Conservation (phyloP, 1,140 invertebrate species). For the Halictus rubicundus region DNA sequence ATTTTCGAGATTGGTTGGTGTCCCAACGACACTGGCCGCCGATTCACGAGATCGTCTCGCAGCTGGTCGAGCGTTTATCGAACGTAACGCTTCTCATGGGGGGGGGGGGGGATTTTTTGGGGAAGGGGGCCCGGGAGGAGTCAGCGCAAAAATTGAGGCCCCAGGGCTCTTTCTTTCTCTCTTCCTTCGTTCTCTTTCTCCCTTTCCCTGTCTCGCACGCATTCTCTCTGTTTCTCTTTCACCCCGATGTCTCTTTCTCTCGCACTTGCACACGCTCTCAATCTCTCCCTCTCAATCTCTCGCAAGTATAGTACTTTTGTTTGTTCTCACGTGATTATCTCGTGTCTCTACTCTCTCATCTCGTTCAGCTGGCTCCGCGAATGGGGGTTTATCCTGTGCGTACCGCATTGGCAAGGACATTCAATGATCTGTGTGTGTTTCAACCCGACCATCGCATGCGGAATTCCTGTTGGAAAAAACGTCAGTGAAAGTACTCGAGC, state of each 20-base stretch:
- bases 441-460: constrained; percentile 40
- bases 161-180: constrained; percentile 71
- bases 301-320: constrained; percentile 22
- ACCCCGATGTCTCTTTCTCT: not conserved
- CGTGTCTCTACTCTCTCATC: constrained; percentile 44
- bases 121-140: constrained; percentile 75
- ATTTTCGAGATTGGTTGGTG: not conserved
- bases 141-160: constrained; percentile 76
- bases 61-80: not conserved
- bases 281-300: constrained; percentile 27
- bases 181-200: constrained; percentile 39
- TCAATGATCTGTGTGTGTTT: constrained; percentile 40
- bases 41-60: constrained; percentile 23
- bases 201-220: constrained; percentile 39
- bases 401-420: constrained; percentile 49
- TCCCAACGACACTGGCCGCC: not conserved
- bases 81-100: constrained; percentile 26
- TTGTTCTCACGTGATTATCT: constrained; percentile 52
- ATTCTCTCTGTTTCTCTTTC: constrained; percentile 41
- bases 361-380: constrained; percentile 63
- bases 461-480: constrained; percentile 45
- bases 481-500: constrained; percentile 27
- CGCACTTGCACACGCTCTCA: constrained; percentile 34
- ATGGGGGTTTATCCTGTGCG: constrained; percentile 57
- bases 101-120: constrained; percentile 43